A percentile compares a stretch with the other conserved stretches of the same genome.
These are phyloP conservation scores for Podarcis siculus DNA, from an alignment of 2,797 vertebrate species.

Conservation along the genomic window DNA sequence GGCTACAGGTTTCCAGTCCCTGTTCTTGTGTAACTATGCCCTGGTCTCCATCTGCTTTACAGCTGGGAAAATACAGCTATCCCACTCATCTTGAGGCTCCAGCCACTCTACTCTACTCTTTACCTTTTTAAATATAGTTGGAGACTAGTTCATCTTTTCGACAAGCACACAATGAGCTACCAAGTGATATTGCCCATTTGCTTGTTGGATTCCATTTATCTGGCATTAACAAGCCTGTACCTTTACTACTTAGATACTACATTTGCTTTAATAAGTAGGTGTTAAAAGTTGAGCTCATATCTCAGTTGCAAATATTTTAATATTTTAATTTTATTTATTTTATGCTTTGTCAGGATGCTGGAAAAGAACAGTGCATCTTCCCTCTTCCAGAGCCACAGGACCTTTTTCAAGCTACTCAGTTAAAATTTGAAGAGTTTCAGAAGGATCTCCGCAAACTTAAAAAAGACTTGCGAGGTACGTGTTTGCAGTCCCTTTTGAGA, in stretches of 20 bases:
- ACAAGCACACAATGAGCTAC: background rate
- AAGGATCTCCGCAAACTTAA: conserved; percentile 91
- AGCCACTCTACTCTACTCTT: background rate
- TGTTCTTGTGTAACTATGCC: background rate
- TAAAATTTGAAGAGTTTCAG: conserved; percentile 98
- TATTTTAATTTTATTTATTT: background rate
- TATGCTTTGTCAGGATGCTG: conserved; percentile 84
- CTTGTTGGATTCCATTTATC: background rate
- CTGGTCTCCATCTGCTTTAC: background rate
- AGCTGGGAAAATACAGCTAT: background rate
- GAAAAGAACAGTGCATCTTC: conserved; percentile 90
- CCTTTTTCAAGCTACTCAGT: conserved; percentile 93
- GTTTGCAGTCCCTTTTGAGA: background rate
- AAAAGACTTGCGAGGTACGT: conserved; percentile 91
- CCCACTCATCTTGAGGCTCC: background rate
- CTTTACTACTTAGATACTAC: background rate
- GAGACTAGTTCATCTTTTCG: background rate
- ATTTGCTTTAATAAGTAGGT: background rate
- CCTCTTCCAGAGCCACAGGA: conserved; percentile 96
- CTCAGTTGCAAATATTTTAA: too few species aligned
- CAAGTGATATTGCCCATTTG: background rate
- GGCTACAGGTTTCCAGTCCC: background rate
- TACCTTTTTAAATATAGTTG: background rate
- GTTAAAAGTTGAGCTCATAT: background rate
- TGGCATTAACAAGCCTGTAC: background rate